A percentile compares a stretch with the other conserved stretches of the same genome.
These are phyloP conservation scores for Pluvialis apricaria DNA, from an alignment of 2,113 vertebrate genomes.

Conservation along the genomic window DNA sequence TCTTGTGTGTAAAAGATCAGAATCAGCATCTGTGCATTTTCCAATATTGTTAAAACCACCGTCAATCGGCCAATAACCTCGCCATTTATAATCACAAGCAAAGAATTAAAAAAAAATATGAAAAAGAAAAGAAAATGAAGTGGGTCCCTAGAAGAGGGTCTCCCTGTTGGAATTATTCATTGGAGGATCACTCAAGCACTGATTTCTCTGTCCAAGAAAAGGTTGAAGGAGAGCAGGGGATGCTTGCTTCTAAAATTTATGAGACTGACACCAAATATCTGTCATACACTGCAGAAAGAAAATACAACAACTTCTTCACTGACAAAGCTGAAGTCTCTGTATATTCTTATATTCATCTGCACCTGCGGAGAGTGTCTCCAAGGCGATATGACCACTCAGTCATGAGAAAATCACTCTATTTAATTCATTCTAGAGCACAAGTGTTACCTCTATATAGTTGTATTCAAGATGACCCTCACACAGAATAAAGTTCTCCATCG, in stretches of 20 bases:
- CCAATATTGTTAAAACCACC: neutral
- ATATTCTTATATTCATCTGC: slow-evolving; percentile 14
- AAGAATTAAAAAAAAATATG: neutral
- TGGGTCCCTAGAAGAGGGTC: neutral
- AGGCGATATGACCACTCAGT: slow-evolving; percentile 25
- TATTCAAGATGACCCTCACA: neutral
- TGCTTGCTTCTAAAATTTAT: slow-evolving; percentile 46
- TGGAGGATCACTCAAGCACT: slow-evolving; percentile 6
- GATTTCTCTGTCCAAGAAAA: neutral
- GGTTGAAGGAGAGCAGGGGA: slow-evolving; percentile 5
- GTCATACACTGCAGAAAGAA: slow-evolving; percentile 1
- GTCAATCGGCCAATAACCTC: slow-evolving; percentile 18
- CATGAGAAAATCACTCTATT: neutral
- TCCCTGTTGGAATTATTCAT: slow-evolving; percentile 31
- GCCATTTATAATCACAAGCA: slow-evolving; percentile 12
- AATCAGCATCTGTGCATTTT: neutral
- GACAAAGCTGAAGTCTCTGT: slow-evolving; percentile 13
- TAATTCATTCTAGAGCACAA: neutral
- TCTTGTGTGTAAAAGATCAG: neutral
- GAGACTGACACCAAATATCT: slow-evolving; percentile 1
- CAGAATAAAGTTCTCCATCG: neutral
- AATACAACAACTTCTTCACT: slow-evolving; percentile 35
- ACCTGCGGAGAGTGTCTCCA: neutral
- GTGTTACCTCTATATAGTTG: neutral
- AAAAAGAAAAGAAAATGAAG: neutral